Conservation (phyloP, 2,797 vertebrate genomes). For the Chelidonichthys spinosus region DNA sequence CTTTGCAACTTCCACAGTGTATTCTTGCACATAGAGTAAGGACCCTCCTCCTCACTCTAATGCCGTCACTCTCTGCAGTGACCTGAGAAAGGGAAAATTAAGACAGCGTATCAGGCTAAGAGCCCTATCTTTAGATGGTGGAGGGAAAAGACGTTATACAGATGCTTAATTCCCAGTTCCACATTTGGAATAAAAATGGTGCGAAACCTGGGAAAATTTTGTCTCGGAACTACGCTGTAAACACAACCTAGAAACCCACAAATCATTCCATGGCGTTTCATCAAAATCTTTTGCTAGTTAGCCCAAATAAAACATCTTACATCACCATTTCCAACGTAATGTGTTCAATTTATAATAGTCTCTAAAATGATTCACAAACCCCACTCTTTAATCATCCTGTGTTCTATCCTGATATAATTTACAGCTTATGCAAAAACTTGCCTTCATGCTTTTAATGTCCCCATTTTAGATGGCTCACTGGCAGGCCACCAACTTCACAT, state of each 20-base stretch:
- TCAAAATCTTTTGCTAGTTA: conserved; percentile 21
- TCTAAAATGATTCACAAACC: conserved; percentile 40
- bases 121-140: conserved; percentile 78
- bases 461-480: conserved; percentile 69
- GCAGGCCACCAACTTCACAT: conserved; percentile 79
- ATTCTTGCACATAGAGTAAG: conserved; percentile 90
- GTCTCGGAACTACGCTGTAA: conserved; percentile 43
- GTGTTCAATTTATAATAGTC: conserved; percentile 46
- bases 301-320: conserved; percentile 29
- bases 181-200: conserved; percentile 71
- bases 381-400: conserved; percentile 48
- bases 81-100: conserved; percentile 87
- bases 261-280: not conserved
- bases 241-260: conserved; percentile 39
- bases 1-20: conserved; percentile 97
- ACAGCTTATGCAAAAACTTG: conserved; percentile 52
- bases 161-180: conserved; percentile 80
- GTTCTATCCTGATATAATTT: conserved; percentile 48
- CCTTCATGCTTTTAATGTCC: conserved; percentile 65
- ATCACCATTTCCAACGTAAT: conserved; percentile 21
- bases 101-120: conserved; percentile 90
- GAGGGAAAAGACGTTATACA: conserved; percentile 78
- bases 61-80: conserved; percentile 84
- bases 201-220: conserved; percentile 76
- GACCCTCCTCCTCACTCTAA: conserved; percentile 89